These are phyloP conservation scores for Orchestes rusci DNA, from an alignment of 2,888 invertebrate species.

Conservation along the genomic window DNA sequence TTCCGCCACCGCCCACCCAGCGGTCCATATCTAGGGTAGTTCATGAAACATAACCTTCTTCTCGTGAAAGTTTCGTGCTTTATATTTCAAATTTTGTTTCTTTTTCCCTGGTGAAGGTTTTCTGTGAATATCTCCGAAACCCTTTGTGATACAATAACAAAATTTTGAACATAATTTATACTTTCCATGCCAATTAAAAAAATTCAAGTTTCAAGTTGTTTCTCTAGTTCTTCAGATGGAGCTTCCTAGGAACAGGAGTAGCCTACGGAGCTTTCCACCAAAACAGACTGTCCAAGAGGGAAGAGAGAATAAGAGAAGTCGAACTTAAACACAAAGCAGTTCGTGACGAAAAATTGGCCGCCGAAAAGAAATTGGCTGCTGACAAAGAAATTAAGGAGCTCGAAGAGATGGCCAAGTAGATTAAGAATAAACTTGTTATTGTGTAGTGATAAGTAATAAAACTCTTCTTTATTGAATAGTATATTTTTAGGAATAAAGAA, in stretches of 20 bases:
- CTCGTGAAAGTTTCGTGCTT: no score
- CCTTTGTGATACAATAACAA: no score
- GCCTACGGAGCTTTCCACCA: constrained; percentile 70
- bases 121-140: no score
- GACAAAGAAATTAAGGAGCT: constrained; percentile 45
- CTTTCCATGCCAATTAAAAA: no score
- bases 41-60: no score
- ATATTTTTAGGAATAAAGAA: no score
- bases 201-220: constrained; percentile 3
- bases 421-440: neutral
- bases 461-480: no score
- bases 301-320: constrained; percentile 56
- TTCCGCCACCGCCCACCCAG: no score
- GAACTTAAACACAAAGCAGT: constrained; percentile 60
- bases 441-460: constrained; percentile 12
- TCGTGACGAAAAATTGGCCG: constrained; percentile 64
- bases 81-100: no score
- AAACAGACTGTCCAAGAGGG: constrained; percentile 59
- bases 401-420: constrained; percentile 20
- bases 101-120: no score
- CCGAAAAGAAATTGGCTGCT: constrained; percentile 59
- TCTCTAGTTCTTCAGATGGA: constrained; percentile 74
- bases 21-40: no score
- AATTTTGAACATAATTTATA: no score
- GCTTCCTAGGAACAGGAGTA: constrained; percentile 63